Evolutionary conservation across 2,888 invertebrate species (phyloP), one percentile per base, ranked within the genome.

Genomic region (Selenia dentaria): DNA sequence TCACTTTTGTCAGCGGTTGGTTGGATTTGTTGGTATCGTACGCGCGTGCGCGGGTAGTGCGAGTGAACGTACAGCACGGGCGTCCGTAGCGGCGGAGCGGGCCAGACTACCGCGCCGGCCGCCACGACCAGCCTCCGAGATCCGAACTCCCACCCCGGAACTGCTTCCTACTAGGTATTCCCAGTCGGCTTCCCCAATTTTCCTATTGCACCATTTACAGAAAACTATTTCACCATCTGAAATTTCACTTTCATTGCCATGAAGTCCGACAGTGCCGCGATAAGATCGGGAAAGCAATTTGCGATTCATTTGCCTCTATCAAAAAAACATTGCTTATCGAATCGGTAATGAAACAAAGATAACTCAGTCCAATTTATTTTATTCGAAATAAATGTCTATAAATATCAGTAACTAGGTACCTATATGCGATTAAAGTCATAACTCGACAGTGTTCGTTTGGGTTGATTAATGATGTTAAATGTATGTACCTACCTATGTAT

Each of bases 1-100:
- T 89, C 88, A 88, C 73, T 70, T 72, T 76, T 71, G 70, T 62
- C 62, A 72, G 80, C 68, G 83, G 82, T 81, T 80, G 82, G 79
- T 69, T 67, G 60, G 64, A 51, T 66, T 67, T 61, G 68, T 64
- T 67, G 35, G 27, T 28, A 33, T 67, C 72, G 70, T 68, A 68
- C 72, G 86, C 87, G 89, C 85, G 82, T 83, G 86, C 85, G 86
- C 85, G 80, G 53, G 26, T 32, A 34, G 37, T 10, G 32, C 52
- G 12, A 22, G 10, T 11, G 50, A 51, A 46, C 65, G 59, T 61
- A 55, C 58, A 54, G 53, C 51, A 66, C 70, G 69, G 67, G 59
- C 63, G 56, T 42, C 49, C 61, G 58, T 62, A 58, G 49, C 77
- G 74, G 66, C 75, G 69, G 75, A 65, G 68, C 63, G 69, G 64